These are phyloP conservation scores for Pipistrellus kuhlii DNA, from an alignment of 2,797 vertebrate species.

Conservation along the genomic window DNA sequence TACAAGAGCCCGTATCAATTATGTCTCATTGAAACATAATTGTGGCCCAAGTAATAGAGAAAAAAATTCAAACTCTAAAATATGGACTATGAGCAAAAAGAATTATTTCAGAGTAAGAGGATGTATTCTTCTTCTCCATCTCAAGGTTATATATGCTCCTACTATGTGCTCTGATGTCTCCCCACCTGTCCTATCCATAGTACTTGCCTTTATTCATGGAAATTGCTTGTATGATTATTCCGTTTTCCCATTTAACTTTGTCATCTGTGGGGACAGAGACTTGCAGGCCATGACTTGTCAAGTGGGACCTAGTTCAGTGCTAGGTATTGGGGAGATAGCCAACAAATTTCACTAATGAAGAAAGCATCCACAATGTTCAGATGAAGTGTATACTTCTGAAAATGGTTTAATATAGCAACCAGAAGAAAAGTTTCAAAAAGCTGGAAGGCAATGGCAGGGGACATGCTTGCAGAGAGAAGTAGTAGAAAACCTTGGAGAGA, in stretches of 20 bases:
- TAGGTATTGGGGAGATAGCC: neutral
- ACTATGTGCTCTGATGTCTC: neutral
- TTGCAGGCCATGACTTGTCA: neutral
- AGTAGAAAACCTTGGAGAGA: neutral
- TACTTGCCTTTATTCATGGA: neutral
- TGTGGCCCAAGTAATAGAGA: neutral
- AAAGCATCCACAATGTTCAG: neutral
- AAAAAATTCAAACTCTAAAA: neutral
- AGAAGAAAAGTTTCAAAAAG: neutral
- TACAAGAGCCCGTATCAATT: neutral
- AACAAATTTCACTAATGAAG: neutral
- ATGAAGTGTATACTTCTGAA: neutral
- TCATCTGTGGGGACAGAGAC: neutral
- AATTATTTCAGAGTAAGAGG: neutral
- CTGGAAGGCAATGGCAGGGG: neutral
- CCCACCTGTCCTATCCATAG: neutral
- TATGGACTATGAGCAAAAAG: neutral
- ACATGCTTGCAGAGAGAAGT: neutral
- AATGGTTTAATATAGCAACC: neutral
- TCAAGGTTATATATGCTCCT: neutral
- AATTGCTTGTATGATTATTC: neutral
- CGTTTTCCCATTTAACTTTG: neutral
- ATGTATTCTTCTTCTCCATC: too few species aligned
- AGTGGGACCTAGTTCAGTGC: neutral
- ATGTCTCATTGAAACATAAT: neutral